Evolutionary conservation across 2,113 vertebrate genomes (phyloP).

Genomic region (Alethe diademata): DNA sequence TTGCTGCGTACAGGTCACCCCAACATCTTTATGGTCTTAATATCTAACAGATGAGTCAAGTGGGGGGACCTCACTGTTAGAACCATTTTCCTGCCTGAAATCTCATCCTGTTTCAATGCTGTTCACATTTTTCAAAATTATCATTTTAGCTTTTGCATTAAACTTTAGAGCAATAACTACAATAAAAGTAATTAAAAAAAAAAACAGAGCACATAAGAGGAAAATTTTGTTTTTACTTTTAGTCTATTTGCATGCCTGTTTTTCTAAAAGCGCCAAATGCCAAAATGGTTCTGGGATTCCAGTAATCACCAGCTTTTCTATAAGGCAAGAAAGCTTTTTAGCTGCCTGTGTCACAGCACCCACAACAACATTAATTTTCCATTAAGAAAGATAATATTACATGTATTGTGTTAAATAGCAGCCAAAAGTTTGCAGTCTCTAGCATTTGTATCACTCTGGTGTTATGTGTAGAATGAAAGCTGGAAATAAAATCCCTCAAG

Average conservation of each 20-base stretch:
- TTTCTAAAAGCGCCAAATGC: background rate
- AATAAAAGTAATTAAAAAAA: background rate
- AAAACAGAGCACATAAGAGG: accelerated
- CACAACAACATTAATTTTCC: background rate
- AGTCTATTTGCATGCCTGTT: too few relatives aligned
- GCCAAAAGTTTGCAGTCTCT: background rate
- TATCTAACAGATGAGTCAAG: background rate
- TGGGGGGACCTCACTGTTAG: background rate
- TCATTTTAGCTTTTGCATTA: background rate
- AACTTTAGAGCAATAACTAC: background rate
- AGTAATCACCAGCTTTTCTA: background rate
- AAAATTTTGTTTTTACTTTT: background rate
- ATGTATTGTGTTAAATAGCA: background rate
- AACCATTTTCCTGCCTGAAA: background rate
- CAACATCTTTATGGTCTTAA: background rate
- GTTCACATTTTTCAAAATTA: background rate
- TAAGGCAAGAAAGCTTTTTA: background rate
- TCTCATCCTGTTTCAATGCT: background rate
- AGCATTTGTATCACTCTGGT: background rate
- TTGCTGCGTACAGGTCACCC: background rate
- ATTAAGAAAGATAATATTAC: background rate
- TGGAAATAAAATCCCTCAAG: background rate
- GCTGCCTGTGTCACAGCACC: background rate
- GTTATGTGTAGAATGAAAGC: background rate
- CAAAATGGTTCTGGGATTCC: background rate